Evolutionary conservation across 2,113 vertebrate species (phyloP), one percentile per base, ranked within the genome.

Genomic region (Engystomops pustulosus): DNA sequence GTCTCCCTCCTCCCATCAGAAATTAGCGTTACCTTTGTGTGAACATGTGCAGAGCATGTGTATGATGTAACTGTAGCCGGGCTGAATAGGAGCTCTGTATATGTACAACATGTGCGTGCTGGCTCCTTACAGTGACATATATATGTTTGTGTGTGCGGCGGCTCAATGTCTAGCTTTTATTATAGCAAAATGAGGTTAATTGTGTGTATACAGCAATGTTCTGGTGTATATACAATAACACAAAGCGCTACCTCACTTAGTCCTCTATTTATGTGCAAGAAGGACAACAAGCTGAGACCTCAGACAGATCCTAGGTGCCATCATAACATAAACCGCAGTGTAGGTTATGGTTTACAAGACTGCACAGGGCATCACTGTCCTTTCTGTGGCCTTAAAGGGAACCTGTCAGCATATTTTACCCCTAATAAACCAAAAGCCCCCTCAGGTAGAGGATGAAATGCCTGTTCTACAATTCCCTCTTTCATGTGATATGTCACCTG

Each of bases 1-100:
- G 6, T 80, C 38, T 58, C 32, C 5, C 23, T n/a, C 36, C 55
- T 38, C 53, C 38, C 51, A 6, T 44, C 25, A 75, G 70, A 83
- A 75, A 67, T 67, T 14, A 47, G 55, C 62, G 55, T 76, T 83
- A 65, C 71, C 51, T 83, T 58, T 77, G 20, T 67, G 72, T 27
- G 72, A 67, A 77, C 81, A 84, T 84, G 81, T 84, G 81, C 62
- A 47, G 5, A 36, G 81, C 81, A 84, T 76, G 72, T 83, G 81
- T 83, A 25, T 53, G 25, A 62, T 23, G 27, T 36, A 75, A 75
- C 27, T 44, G 44, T 34, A 6, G 27, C 49, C 53, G 18, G 49
- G 9, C 47, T 77, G 74, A 77, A 77, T 77, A 36, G 53, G 32
- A 36, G 74, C 74, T 77, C 74, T 77, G 74, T 77, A 32, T 77